A percentile compares a stretch with the other conserved stretches of the same genome.
Evolutionary conservation across 2,888 invertebrate species (phyloP).

Genomic region (Beris chalybata): DNA sequence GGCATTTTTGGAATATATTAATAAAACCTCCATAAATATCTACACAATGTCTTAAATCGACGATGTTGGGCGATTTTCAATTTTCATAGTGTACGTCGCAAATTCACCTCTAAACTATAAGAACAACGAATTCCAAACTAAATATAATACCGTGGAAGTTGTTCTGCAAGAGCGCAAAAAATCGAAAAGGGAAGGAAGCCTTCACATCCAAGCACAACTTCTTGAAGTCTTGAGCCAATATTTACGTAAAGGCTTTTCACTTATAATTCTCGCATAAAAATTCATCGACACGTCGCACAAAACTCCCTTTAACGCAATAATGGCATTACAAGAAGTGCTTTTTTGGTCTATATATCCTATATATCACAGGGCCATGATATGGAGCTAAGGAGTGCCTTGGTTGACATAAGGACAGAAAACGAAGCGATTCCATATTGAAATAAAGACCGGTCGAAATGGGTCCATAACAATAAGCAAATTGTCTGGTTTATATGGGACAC

Average conservation of each 20-base stretch:
- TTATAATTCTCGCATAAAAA: slow-evolving; percentile 8
- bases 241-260: not conserved
- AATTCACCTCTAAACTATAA: too few species aligned
- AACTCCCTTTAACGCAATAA: not conserved
- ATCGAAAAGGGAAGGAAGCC: too few species aligned
- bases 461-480: slow-evolving; percentile 11
- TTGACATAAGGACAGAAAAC: not conserved
- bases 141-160: too few species aligned
- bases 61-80: too few species aligned
- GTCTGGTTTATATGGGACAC: slow-evolving; percentile 14
- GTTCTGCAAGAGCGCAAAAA: too few species aligned
- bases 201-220: too few species aligned
- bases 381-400: not conserved
- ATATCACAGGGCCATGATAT: too few species aligned
- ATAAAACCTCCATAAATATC: too few species aligned
- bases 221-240: not conserved
- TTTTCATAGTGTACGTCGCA: too few species aligned
- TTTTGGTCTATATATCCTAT: not conserved
- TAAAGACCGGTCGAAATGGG: not conserved
- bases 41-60: too few species aligned
- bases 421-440: slow-evolving; percentile 7
- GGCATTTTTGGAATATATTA: too few species aligned
- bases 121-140: too few species aligned
- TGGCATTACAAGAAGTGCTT: not conserved
- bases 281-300: slow-evolving; percentile 11